Evolutionary conservation across 2,797 vertebrate species (phyloP), one percentile per base, ranked within the genome.

Genomic region (Mormyrops boulengeri): DNA sequence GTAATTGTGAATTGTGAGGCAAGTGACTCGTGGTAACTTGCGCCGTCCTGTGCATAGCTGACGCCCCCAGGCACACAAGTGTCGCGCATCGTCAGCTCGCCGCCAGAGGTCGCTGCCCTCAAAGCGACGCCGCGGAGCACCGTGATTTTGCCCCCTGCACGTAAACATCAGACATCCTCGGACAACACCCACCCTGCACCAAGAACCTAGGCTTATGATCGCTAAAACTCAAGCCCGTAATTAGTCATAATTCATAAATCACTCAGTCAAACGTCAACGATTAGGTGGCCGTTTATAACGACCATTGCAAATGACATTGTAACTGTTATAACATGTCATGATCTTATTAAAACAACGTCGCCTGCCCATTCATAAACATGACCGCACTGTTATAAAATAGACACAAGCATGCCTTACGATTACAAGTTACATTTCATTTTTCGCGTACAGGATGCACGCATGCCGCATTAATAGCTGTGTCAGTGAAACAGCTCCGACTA

Each of bases 401-500:
- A 73, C 12, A 73, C 66, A 38, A 38, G 30, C 66, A 30, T 73
- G 34, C 66, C 11, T 80, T 44, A 44, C 4, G 38, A 47, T n/a
- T 41, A 41, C 77, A 47, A 82, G 77, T 47, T 41, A 7, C 77
- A 5, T 19, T 44, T 38, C 12, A 17, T 73, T 14, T 73, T 73
- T 73, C 34, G 77, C 7, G 38, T 82, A 82, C 38, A 7, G 77
- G 77, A 73, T 73, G 14, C 66, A 73, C 4, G 12, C 30, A 73
- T 82, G 77, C 77, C 77, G 77, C 77, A 82, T 82, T 82, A 82
- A 19, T n/a, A 47, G 77, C 41, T 73, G 66, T 73, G 66, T 73
- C 77, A 47, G 77, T 47, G 41, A 47, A 44, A 7, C 7, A 38
- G 52, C 22, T 26, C 17, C 89, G 92, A 95, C 95, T 94, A 62